These are phyloP conservation scores for Eueremaeus valkanovi DNA, from an alignment of 2,888 invertebrate species.

Conservation along the genomic window DNA sequence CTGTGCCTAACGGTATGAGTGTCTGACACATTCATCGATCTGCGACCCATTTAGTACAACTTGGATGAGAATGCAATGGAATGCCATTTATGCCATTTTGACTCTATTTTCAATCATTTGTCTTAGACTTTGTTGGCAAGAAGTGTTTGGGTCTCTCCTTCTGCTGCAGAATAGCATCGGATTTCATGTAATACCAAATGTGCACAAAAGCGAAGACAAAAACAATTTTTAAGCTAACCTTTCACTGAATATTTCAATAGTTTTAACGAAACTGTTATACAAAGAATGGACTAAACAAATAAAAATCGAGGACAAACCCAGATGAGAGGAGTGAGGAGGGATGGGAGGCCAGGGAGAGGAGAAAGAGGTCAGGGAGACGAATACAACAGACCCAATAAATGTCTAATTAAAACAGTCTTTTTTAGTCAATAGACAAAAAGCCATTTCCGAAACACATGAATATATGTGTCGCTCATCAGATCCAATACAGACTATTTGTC, in stretches of 20 bases:
- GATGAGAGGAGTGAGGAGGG: too few species aligned
- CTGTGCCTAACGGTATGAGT: not conserved
- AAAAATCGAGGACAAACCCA: too few species aligned
- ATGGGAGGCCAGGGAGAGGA: too few species aligned
- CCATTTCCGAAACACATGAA: not conserved
- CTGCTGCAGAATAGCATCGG: not conserved
- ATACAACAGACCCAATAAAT: too few species aligned
- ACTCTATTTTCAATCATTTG: constrained; percentile 25
- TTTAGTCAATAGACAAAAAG: not conserved
- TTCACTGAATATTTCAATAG: not conserved
- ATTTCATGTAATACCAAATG: constrained; percentile 1
- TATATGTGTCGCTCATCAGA: not conserved
- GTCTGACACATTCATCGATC: constrained; percentile 34
- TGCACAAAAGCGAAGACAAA: constrained; percentile 20
- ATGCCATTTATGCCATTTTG: constrained; percentile 23
- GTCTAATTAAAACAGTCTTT: not conserved
- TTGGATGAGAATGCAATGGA: constrained; percentile 32
- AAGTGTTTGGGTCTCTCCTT: not conserved
- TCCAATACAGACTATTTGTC: not conserved
- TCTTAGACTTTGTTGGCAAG: constrained; percentile 11
- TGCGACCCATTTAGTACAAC: constrained; percentile 34
- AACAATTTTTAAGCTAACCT: too few species aligned
- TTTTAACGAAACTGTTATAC: too few species aligned
- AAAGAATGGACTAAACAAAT: too few species aligned
- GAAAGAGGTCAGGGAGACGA: too few species aligned